Percentiles rank a stretch among this genome's conserved stretches.
Evolutionary conservation across 2,888 invertebrate genomes (phyloP).

Genomic region (Drosophila mettleri): DNA sequence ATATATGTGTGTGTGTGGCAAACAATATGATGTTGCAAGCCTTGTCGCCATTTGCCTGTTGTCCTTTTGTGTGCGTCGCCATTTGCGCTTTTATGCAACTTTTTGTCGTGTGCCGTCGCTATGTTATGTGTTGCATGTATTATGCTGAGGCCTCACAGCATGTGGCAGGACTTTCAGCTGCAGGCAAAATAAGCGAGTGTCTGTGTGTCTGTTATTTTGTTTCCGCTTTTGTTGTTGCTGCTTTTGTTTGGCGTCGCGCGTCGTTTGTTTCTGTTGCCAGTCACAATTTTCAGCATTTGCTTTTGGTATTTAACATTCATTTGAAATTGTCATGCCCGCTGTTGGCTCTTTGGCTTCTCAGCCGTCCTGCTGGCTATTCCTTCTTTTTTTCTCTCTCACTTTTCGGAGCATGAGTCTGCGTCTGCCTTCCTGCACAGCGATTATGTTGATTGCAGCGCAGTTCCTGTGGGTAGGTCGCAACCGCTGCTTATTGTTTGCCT

Average conservation of each 20-base stretch:
- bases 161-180: constrained; percentile 62
- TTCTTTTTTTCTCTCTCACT: neutral
- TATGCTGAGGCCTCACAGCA: constrained; percentile 65
- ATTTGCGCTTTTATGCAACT: constrained; percentile 63
- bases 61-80: constrained; percentile 57
- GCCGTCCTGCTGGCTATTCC: constrained; percentile 6
- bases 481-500: constrained; percentile 74
- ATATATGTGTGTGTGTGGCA: too few species aligned
- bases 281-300: constrained; percentile 49
- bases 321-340: constrained; percentile 75
- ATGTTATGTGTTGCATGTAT: constrained; percentile 53
- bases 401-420: constrained; percentile 2
- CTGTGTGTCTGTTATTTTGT: constrained; percentile 33
- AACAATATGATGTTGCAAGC: constrained; percentile 55
- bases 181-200: constrained; percentile 40
- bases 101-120: constrained; percentile 30
- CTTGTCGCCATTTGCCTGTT: constrained; percentile 25
- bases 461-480: constrained; percentile 64
- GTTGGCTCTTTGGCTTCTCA: constrained; percentile 45
- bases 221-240: constrained; percentile 39
- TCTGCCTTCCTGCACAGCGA: constrained; percentile 72
- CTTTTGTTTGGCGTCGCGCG: constrained; percentile 51
- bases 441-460: constrained; percentile 79
- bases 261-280: constrained; percentile 55
- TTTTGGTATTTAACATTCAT: constrained; percentile 76